phyloP scores from a whole-genome alignment of 2,888 invertebrate species.

The Tillus elongatus region DNA sequence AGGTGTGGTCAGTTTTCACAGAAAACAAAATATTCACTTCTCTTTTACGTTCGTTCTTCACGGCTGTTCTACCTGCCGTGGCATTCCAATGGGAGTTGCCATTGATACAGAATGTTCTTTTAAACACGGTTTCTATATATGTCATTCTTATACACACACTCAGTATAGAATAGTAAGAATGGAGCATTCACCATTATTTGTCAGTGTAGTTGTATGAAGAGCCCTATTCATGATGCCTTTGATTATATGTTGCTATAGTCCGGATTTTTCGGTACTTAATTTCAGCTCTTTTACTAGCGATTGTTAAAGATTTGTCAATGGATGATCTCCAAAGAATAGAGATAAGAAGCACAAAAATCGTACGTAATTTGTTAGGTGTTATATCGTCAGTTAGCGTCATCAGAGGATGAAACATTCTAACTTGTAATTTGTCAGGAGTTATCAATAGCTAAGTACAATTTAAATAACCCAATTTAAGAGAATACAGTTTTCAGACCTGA shows the following conservation, averaged over 20 bases:
- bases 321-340: too few species aligned
- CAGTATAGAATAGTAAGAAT: too few species aligned
- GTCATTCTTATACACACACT: conserved; percentile 25
- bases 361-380: too few species aligned
- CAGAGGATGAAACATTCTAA: too few species aligned
- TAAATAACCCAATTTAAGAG: too few species aligned
- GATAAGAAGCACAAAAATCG: too few species aligned
- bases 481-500: too few species aligned
- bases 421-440: too few species aligned
- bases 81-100: conserved; percentile 38
- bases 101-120: conserved; percentile 39
- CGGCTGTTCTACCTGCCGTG: conserved; percentile 34
- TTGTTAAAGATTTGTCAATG: too few species aligned
- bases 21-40: conserved; percentile 38
- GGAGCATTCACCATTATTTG: conserved; percentile 31
- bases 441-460: too few species aligned
- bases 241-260: conserved; percentile 26
- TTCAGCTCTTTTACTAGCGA: too few species aligned
- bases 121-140: conserved; percentile 27
- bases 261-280: conserved; percentile 26
- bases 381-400: too few species aligned
- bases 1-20: conserved; percentile 44
- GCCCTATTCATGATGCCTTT: conserved; percentile 24
- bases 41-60: conserved; percentile 19
- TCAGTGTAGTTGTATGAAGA: conserved; percentile 29